These are phyloP conservation scores for Cephalotes varians DNA, from an alignment of 2,888 invertebrate genomes.

Conservation along the genomic window DNA sequence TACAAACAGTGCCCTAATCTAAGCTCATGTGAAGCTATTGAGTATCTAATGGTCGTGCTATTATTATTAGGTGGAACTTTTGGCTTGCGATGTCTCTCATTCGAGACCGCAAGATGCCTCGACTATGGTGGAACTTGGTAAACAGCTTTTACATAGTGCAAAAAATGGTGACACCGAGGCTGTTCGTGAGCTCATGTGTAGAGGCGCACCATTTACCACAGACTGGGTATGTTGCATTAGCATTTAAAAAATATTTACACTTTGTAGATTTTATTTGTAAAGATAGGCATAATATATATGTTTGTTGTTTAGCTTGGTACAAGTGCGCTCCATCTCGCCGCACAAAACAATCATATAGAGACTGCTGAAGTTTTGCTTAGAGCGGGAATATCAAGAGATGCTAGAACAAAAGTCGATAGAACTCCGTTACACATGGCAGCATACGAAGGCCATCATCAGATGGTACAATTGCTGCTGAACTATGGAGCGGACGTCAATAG, in stretches of 20 bases:
- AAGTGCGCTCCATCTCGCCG: conserved; percentile 95
- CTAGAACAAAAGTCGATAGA: conserved; percentile 96
- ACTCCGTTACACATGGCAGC: conserved; percentile 97
- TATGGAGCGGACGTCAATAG: conserved; percentile 91
- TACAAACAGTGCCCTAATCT: not conserved
- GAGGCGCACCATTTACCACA: conserved; percentile 96
- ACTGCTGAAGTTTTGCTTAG: conserved; percentile 93
- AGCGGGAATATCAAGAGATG: conserved; percentile 95
- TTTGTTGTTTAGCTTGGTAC: conserved; percentile 91
- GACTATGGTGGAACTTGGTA: conserved; percentile 92
- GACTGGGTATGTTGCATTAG: conserved; percentile 91
- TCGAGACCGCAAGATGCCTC: conserved; percentile 81
- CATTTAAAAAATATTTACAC: not conserved
- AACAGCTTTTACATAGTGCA: conserved; percentile 92
- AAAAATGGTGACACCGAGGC: conserved; percentile 92
- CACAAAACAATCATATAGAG: conserved; percentile 92
- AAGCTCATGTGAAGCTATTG: not conserved
- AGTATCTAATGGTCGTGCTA: not conserved
- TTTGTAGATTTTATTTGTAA: conserved; percentile 8
- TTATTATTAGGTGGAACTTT: conserved; percentile 78
- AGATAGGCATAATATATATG: not conserved
- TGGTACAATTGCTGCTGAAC: conserved; percentile 90
- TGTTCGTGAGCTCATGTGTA: conserved; percentile 92
- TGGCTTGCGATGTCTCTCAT: conserved; percentile 79
- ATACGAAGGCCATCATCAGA: conserved; percentile 92